Base-by-base conservation (phyloP, 2,888 invertebrate genomes). In the Fabriciana adippe region DNA sequence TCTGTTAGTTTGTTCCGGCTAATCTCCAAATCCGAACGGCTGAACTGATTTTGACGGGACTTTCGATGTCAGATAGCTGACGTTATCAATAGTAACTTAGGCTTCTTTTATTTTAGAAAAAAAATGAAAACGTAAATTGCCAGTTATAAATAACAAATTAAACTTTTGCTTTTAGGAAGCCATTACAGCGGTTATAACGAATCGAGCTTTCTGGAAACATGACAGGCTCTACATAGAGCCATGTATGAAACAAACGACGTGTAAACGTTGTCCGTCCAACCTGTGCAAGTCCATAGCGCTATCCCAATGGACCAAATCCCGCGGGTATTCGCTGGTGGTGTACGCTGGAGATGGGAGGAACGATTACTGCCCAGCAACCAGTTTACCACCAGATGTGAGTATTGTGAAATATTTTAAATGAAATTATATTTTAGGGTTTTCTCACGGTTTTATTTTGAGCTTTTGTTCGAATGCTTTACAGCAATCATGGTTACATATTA, bases 311-410 rank as follows among this genome's bases (percentile, higher is more conserved):
- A 77, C 83, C 66, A 67, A 76, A 0, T 55, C 68, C 14, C 74
- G 74, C 6, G n/a, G 67, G 15, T 85, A 85, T 79, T 67, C 64
- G 15, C 60, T 48, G 6, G 68, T 89, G 0, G 78, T 87, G 13
- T 92, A 92, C 72, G 73, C 78, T 0, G 92, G 92, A 0, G 92
- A 92, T 48, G 92, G 92, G 0, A 75, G 89, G 51, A 92, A 92
- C 61, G 92, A 92, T 66, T 91, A 74, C 78, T 92, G 92, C 56
- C 90, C 92, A 0, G 80, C 89, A 0, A 80, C 84, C 0, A 82
- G 76, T 3, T 64, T 92, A 35, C 86, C 88, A 0, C 70, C 76
- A 0, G 72, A 82, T 72, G 91, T 92, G n/a, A 86, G 88, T 83
- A 60, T 8, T 47, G 0, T 16, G 4, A 16, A 16, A 51, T 1